Evolutionary conservation across 1,140 invertebrate species (phyloP).

Genomic region (Bombus sibiricus): DNA sequence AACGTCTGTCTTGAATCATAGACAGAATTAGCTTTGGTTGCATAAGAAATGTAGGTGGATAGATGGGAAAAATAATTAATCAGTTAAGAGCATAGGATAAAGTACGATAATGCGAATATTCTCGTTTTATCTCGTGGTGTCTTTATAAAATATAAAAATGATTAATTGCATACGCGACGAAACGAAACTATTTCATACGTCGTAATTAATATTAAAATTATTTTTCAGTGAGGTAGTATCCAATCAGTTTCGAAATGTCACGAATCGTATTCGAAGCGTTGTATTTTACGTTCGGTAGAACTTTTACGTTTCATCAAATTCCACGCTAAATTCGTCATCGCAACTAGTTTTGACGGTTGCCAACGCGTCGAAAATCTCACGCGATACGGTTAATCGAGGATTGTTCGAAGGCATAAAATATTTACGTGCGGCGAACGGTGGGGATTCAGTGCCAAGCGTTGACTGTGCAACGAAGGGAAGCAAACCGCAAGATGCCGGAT

Average conservation of each 20-base stretch:
- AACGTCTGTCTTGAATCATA: background rate
- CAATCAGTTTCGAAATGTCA: background rate
- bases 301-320: background rate
- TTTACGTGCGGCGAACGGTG: background rate
- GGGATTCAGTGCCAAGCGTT: conserved; percentile 40
- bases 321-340: background rate
- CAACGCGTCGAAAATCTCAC: conserved; percentile 26
- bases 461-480: conserved; percentile 1
- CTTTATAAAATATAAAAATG: background rate
- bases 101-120: background rate
- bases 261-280: no score
- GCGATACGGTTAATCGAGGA: conserved; percentile 50
- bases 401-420: conserved; percentile 51
- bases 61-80: background rate
- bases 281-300: background rate
- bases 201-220: background rate
- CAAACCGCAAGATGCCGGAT: conserved; percentile 7
- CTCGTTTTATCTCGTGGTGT: background rate
- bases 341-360: conserved; percentile 35
- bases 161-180: background rate
- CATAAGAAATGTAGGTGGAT: background rate
- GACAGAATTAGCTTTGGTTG: background rate
- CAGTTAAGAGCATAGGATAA: background rate
- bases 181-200: background rate
- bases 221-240: background rate